Conservation (phyloP, 2,888 invertebrate species). For the Eutolmus rufibarbis region DNA sequence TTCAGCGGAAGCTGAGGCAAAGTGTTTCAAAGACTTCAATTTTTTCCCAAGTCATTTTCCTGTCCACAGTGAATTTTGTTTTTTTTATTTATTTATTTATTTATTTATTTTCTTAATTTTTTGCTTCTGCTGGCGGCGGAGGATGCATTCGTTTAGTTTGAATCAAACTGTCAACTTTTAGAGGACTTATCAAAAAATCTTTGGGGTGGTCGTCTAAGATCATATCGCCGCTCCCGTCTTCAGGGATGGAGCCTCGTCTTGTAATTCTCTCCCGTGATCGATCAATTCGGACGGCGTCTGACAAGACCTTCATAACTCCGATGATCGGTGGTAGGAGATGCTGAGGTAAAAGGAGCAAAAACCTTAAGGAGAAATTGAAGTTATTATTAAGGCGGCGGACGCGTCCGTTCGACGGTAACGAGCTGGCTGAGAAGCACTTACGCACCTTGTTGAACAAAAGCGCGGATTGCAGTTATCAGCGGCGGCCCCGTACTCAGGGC, state of each 20-base stretch:
- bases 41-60: conserved; percentile 8
- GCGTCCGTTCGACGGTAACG: not conserved
- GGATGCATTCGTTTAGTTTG: conserved; percentile 24
- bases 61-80: not conserved
- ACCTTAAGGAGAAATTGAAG: conserved; percentile 5
- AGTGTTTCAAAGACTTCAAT: conserved; percentile 27
- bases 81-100: too few relatives aligned
- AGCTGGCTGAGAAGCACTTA: conserved; percentile 14
- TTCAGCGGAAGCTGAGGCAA: conserved; percentile 25
- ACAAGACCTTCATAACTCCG: conserved; percentile 4
- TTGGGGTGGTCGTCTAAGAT: conserved; percentile 35
- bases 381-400: not conserved
- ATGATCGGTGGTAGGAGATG: not conserved
- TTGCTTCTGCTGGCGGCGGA: not conserved
- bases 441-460: conserved; percentile 36
- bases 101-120: not conserved
- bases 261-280: conserved; percentile 30
- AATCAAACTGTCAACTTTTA: conserved; percentile 20
- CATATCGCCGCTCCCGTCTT: not conserved
- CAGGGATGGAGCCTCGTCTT: conserved; percentile 1
- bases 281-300: conserved; percentile 8
- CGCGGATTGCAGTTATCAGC: conserved; percentile 1
- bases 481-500: not conserved
- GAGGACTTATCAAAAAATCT: conserved; percentile 31
- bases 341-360: not conserved